These are phyloP conservation scores for Xanthorhoe spadicearia DNA, from an alignment of 2,888 invertebrate genomes.

Conservation along the genomic window DNA sequence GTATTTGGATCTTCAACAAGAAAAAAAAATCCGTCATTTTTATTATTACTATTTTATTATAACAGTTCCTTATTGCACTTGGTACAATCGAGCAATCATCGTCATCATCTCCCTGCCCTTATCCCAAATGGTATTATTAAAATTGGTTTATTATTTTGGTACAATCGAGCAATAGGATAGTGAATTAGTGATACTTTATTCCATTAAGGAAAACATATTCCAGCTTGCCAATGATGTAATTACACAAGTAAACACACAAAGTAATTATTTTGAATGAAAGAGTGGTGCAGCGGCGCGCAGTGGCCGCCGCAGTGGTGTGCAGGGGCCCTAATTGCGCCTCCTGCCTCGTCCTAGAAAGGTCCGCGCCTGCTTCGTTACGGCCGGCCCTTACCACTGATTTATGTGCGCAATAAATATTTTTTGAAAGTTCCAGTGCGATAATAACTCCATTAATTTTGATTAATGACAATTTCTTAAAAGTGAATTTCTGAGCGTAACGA, in stretches of 20 bases:
- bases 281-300: background rate
- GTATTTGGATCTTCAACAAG: background rate
- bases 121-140: too few relatives aligned
- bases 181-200: too few relatives aligned
- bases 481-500: constrained; percentile 64
- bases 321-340: constrained; percentile 60
- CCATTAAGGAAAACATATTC: background rate
- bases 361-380: constrained; percentile 73
- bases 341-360: constrained; percentile 79
- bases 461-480: constrained; percentile 83
- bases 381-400: constrained; percentile 83
- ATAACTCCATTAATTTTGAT: constrained; percentile 85
- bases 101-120: too few relatives aligned
- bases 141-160: too few relatives aligned
- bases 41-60: background rate
- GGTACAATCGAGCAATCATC: background rate
- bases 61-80: background rate
- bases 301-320: constrained; percentile 20
- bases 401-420: constrained; percentile 82
- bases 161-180: background rate
- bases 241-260: background rate
- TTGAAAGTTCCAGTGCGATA: constrained; percentile 83
- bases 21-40: background rate
- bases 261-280: background rate
- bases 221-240: background rate